Base-by-base conservation (phyloP, 2,797 vertebrate genomes). In the Mormyrops attenuatus region DNA sequence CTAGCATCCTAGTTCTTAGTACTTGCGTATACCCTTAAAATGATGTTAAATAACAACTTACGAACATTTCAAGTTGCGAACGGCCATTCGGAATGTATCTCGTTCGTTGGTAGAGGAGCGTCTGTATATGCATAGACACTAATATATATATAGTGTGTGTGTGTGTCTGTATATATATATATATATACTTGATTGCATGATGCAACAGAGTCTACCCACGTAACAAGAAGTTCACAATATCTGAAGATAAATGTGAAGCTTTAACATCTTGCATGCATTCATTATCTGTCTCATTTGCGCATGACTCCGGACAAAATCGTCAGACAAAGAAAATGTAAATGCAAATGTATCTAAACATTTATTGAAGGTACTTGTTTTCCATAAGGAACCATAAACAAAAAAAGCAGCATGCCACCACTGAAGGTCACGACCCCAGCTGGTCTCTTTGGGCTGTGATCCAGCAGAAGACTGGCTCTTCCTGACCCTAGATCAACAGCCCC, bases 341-440 rank as follows among this genome's bases (percentile, higher is more conserved):
- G 66, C 63, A 69, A 69, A 69, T 69, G 4, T 73, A 73, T 34
- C 66, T 73, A 41, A 80, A 80, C 38, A 44, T 80, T 80, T 80
- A 80, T 80, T 80, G 73, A 80, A 80, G 38, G 17, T 80, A n/a
- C 6, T 77, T 11, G 26, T 69, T 77, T 77, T 20, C 34, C 73
- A 80, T 44, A 80, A 80, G 38, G 73, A 80, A 80, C 38, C 34
- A 41, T 53, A 91, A 89, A 88, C 66, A 91, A 88, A 91, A 30
- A 1, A 82, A 93, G 93, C 92, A 94, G 94, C 95, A 96, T 96
- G 96, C 95, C 95, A 94, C 93, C 94, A 95, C 92, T 92, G 92
- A 94, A 94, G 92, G 93, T 94, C 92, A 96, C 94, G 92, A 94
- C 93, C 94, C 92, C 89, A 93, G 92, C 92, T 0, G 38, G 38